Evolutionary conservation across 1,140 invertebrate genomes (phyloP).

Genomic region (Rhopalosiphum padi): DNA sequence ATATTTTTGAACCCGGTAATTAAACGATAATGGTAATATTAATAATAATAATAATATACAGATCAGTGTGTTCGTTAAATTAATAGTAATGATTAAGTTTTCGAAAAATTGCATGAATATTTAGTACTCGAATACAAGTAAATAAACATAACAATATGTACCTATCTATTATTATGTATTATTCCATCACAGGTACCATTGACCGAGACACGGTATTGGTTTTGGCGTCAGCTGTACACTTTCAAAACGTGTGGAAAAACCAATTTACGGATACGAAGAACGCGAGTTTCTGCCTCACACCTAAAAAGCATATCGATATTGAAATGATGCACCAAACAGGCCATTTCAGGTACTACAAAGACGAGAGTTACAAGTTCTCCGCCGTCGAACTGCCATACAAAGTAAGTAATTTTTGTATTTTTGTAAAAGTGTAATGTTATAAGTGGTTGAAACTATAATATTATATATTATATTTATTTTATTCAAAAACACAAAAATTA

Average conservation of each 20-base stretch:
- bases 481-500: too few species aligned
- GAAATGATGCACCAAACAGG: background rate
- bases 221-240: conserved; percentile 15
- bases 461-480: too few species aligned
- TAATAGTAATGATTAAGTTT: background rate
- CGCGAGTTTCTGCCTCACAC: background rate
- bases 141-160: background rate
- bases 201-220: background rate
- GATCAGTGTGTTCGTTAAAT: background rate
- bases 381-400: background rate
- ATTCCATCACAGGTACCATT: background rate
- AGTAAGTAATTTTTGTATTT: background rate
- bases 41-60: background rate
- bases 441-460: too few species aligned
- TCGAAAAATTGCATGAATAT: background rate
- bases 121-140: background rate
- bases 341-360: background rate
- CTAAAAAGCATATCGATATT: background rate
- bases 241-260: background rate
- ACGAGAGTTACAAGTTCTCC: background rate
- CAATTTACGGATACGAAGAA: background rate
- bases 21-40: background rate
- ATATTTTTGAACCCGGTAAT: conserved; percentile 10
- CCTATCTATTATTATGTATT: background rate
- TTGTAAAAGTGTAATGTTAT: background rate